Evolutionary conservation across 1,140 invertebrate species (phyloP), one percentile per base, ranked within the genome.

Genomic region (Liolophura sinensis): DNA sequence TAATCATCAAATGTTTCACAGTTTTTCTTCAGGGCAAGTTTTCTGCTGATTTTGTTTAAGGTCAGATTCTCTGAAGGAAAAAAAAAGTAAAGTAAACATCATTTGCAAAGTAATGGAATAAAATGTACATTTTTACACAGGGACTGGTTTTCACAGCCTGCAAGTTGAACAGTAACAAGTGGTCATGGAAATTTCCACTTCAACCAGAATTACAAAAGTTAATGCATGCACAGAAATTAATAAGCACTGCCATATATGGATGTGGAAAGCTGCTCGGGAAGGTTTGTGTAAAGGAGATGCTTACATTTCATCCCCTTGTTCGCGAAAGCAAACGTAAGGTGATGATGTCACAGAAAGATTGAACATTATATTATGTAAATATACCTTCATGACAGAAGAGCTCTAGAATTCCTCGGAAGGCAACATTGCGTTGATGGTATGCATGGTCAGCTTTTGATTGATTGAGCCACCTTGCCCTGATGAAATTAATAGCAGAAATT

Each of bases 371-470:
- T 16, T 31, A 47, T 4, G 11, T 57, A 11, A 12, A 4, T 49
- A 27, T 60, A 70, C 72, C 68, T 65, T 69, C 60, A 52, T 68
- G 50, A 16, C 54, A 56, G 51, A 65, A 73, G 12, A 76, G 51
- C 59, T 79, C 76, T 16, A 80, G 62, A 22, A 78, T 48, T 18
- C 69, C 73, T 66, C 79, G 62, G 65, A 70, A 81, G 1, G 72
- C 75, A 12, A 81, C 78, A 67, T 79, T 73, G 24, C 65, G 67
- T 14, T 56, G 69, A 56, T 78, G 78, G 50, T 55, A 64, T 7
- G 65, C 40, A 62, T 78, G 76, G 18, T 77, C 70, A 20, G 69
- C 64, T 6, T 49, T 60, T 6, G 65, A 74, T 58, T 78, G 76
- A 9, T 52, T 50, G 31, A 52, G 69, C 79, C 78, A 81, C 5